Evolutionary conservation across 2,797 vertebrate species (phyloP), one percentile per base, ranked within the genome.

Genomic region (Mus minutoides): DNA sequence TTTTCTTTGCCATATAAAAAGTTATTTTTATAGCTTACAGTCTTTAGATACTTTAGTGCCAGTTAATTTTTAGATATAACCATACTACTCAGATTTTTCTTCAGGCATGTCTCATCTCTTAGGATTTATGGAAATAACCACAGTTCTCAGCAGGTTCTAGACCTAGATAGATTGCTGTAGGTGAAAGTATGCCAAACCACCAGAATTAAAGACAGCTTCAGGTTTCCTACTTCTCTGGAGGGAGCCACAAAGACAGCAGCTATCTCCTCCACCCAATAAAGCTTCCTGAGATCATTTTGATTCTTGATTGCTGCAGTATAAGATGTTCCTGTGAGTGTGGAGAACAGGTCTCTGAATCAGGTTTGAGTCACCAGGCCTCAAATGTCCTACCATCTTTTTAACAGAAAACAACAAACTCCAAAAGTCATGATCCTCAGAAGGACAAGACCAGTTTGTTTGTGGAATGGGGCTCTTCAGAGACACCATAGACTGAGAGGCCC

Each of bases 21-120:
- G 34, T 92, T 4, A 88, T 77, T 94, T 46, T 56, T 91, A 60
- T 77, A 75, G 40, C n/a, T 90, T 34, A 54, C 21, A 64, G n/a
- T 78, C 19, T 73, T 94, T 46, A 82, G 64, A 21, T 60, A 91
- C 82, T 93, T 95, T 54, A 90, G 29, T 58, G 87, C n/a, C 46
- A 31, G 77, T 54, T 87, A 78, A 54, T 7, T 85, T 88, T 88
- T 84, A 88, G 24, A 84, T 37, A 69, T 1, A 82, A 83, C 73
- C 88, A 9, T 26, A 67, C 21, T 24, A 62, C 24, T 37, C 13
- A 67, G 0, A 76, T n/a, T 91, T 88, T 69, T 75, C 84, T 62
- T 69, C 13, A 88, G n/a, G 26, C 29, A 5, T 73, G 46, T 34
- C n/a, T 91, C 22, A 40, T 4, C 9, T 91, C 26, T 43, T 90